These are phyloP conservation scores for Cisticola juncidis DNA, from an alignment of 2,113 vertebrate genomes.

Conservation along the genomic window DNA sequence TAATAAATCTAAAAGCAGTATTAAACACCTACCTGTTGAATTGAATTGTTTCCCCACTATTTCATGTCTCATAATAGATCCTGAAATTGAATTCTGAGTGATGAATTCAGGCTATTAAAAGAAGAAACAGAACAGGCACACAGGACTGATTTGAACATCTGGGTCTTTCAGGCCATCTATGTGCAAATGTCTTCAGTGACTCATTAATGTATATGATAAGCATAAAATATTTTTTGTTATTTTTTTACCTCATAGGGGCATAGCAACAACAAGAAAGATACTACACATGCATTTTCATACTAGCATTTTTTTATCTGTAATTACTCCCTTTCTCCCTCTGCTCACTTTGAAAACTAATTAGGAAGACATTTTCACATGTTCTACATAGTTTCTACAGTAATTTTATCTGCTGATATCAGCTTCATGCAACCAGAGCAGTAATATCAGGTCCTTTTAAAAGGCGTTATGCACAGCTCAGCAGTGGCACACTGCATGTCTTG, in stretches of 20 bases:
- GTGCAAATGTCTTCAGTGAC: neutral
- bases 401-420: neutral
- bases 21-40: neutral
- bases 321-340: neutral
- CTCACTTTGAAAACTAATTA: neutral
- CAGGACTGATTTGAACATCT: neutral
- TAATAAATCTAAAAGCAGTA: neutral
- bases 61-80: neutral
- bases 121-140: neutral
- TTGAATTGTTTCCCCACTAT: neutral
- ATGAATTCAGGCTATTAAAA: neutral
- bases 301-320: neutral
- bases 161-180: neutral
- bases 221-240: neutral
- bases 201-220: neutral
- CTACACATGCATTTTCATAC: neutral
- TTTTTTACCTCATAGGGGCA: neutral
- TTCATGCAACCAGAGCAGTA: neutral
- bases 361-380: neutral
- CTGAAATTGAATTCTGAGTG: neutral
- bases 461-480: rapidly evolving
- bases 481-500: neutral
- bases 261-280: neutral
- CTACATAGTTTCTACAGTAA: neutral
- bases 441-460: neutral